Evolutionary conservation across 2,113 vertebrate genomes (phyloP), one percentile per base, ranked within the genome.

Genomic region (Lampris megalopsis): DNA sequence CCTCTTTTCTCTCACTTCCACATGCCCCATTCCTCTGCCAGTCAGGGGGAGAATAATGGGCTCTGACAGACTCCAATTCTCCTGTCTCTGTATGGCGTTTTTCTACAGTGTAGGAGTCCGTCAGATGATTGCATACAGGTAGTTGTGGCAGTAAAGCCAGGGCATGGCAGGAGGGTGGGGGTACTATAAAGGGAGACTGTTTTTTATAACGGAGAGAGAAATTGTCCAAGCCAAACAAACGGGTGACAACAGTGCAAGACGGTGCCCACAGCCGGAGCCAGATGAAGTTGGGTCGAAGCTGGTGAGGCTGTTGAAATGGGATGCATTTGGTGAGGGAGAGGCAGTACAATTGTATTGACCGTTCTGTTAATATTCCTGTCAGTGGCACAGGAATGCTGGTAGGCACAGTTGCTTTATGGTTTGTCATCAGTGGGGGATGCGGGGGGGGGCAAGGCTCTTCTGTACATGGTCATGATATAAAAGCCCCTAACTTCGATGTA

Each of bases 331-430:
- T 75, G 72, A 56, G 35, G 52, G 54, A 40, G 37, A 63, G 50
- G 71, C 35, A 81, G 61, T 41, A 49, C 49, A 61, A 50, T 3
- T 42, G 36, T 80, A 80, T 82, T 74, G 83, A 89, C 74, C 47
- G 9, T 70, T 83, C 37, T 77, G 75, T 84, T 88, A 71, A 79
- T 87, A 63, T 77, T 85, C 57, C 63, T 75, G 79, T 81, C 73
- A 74, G 67, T 81, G 72, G 57, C 37, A 6, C 68, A 2, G 71
- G 47, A 7, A 52, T 13, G 9, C 36, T 11, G 42, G 52, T 1
- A 38, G 24, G 57, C 54, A 61, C 77, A 61, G 78, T 68, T 72
- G 73, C 54, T 80, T 69, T 61, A 36, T 73, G 36, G 40, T 48
- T 75, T 66, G 9, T 38, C 59, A 64, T 52, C 4, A 57, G 66